These are phyloP conservation scores for Pandion haliaetus DNA, from an alignment of 2,113 vertebrate species.

Conservation along the genomic window DNA sequence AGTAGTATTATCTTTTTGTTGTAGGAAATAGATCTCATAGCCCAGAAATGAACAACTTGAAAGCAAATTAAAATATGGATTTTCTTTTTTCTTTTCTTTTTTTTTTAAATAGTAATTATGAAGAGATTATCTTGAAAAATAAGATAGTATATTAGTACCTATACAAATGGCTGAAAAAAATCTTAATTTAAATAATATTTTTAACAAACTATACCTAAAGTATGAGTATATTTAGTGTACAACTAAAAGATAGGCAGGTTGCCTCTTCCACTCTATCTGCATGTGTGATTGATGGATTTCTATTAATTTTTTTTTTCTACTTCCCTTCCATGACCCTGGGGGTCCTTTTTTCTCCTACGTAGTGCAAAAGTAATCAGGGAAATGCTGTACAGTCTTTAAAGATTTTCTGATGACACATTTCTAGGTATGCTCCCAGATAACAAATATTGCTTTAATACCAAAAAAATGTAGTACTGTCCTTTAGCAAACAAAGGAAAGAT, in stretches of 20 bases:
- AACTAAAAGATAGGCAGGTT: background rate
- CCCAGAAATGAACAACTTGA: background rate
- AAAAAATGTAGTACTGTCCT: background rate
- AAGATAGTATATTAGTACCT: background rate
- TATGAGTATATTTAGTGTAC: background rate
- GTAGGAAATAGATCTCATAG: background rate
- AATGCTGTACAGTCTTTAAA: background rate
- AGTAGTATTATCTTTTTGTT: background rate
- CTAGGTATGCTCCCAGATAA: background rate
- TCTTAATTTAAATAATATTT: background rate
- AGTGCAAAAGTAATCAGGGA: background rate
- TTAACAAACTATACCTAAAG: background rate
- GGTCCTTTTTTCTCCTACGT: background rate
- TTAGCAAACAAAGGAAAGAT: background rate
- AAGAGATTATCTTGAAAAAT: background rate
- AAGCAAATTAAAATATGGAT: background rate
- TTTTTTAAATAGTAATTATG: background rate
- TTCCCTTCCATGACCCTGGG: background rate
- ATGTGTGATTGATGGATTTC: background rate
- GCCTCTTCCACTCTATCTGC: background rate
- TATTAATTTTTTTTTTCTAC: background rate
- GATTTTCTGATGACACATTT: background rate
- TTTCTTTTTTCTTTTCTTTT: background rate
- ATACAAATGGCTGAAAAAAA: background rate
- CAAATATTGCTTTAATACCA: background rate